Evolutionary conservation across 1,140 invertebrate genomes (phyloP).

Genomic region (Drosophila sechellia): DNA sequence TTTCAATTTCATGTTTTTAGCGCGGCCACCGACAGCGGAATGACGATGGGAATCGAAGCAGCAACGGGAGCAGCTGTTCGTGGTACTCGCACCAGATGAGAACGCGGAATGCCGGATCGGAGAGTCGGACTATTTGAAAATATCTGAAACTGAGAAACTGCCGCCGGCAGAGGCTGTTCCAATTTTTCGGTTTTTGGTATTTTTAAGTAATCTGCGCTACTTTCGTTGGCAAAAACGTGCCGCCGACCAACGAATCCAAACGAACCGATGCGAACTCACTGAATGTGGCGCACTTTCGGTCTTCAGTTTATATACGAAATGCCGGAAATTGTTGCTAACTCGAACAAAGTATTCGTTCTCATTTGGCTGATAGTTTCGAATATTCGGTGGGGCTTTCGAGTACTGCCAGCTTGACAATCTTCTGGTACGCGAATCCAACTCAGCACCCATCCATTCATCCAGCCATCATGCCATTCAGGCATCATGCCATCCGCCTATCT

Average conservation of each 20-base stretch:
- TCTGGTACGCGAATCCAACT: constrained; percentile 30
- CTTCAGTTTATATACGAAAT: constrained; percentile 76
- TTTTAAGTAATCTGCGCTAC: constrained; percentile 77
- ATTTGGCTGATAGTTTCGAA: constrained; percentile 36
- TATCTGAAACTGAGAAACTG: constrained; percentile 13
- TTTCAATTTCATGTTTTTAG: constrained; percentile 74
- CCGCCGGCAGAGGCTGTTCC: constrained; percentile 35
- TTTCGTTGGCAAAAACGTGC: constrained; percentile 44
- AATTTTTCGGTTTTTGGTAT: constrained; percentile 64
- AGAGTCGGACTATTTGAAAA: constrained; percentile 14
- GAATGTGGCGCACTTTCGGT: constrained; percentile 49
- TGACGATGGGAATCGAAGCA: constrained; percentile 8
- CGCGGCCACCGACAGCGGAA: constrained; percentile 30
- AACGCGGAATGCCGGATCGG: constrained; percentile 28
- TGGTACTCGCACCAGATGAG: constrained; percentile 13
- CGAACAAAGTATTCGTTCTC: constrained; percentile 50
- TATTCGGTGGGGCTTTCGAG: constrained; percentile 55
- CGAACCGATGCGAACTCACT: constrained; percentile 36
- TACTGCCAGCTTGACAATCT: constrained; percentile 52
- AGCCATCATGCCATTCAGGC: constrained; percentile 23
- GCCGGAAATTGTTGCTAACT: constrained; percentile 75
- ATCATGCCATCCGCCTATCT: constrained; percentile 10
- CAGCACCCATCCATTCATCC: constrained; percentile 28
- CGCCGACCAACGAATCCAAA: constrained; percentile 10
- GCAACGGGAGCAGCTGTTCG: constrained; percentile 12